These are phyloP conservation scores for Triplophysa bombifrons DNA, from an alignment of 2,797 vertebrate species.

Conservation along the genomic window DNA sequence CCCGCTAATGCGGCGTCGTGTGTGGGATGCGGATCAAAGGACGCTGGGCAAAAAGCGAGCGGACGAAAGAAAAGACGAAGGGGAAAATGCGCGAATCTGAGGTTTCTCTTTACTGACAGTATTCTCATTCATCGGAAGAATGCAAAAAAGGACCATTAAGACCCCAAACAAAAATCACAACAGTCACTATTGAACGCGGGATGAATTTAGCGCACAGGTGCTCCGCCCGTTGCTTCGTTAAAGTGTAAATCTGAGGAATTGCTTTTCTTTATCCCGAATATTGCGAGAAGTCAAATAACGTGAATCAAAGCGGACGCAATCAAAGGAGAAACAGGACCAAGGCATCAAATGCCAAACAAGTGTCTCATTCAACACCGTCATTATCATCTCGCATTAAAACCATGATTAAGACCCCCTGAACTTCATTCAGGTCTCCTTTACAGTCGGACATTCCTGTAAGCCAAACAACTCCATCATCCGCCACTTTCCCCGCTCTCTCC, in stretches of 20 bases:
- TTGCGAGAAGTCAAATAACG: constrained; percentile 48
- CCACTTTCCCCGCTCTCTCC: constrained; percentile 32
- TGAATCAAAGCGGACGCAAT: constrained; percentile 50
- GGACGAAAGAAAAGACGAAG: constrained; percentile 21
- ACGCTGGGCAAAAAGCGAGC: constrained; percentile 22
- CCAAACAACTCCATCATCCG: constrained; percentile 52
- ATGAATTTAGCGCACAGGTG: constrained; percentile 39
- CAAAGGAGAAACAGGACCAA: constrained; percentile 44
- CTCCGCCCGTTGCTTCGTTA: background rate
- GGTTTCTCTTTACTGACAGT: constrained; percentile 50
- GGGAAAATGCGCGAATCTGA: constrained; percentile 27
- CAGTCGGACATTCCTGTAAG: constrained; percentile 49
- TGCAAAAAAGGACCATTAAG: constrained; percentile 9
- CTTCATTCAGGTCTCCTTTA: constrained; percentile 54
- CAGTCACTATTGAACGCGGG: background rate
- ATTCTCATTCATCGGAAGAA: constrained; percentile 30
- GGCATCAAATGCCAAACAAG: constrained; percentile 57
- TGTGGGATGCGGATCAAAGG: constrained; percentile 58
- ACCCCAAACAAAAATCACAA: constrained; percentile 22
- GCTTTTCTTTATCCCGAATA: constrained; percentile 44
- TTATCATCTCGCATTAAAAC: constrained; percentile 53
- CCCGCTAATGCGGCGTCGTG: constrained; percentile 55
- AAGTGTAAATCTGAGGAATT: constrained; percentile 44
- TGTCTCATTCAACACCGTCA: constrained; percentile 53
- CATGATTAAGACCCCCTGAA: constrained; percentile 52